Evolutionary conservation across 2,797 vertebrate genomes (phyloP).

Genomic region (Sebastolobus alascanus): DNA sequence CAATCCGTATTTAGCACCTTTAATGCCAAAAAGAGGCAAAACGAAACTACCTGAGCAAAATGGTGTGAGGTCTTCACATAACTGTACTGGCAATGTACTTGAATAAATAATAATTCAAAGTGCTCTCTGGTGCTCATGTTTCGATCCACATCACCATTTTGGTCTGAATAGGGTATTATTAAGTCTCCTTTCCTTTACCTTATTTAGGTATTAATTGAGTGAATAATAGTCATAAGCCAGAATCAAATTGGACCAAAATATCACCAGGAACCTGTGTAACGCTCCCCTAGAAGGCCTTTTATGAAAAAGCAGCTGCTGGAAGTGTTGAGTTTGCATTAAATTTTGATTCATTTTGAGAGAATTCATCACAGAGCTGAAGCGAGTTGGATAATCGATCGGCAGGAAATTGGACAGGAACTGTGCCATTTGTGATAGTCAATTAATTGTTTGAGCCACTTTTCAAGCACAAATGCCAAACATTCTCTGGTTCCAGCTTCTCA

Average conservation of each 20-base stretch:
- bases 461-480: not conserved
- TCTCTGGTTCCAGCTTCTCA: not conserved
- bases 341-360: constrained; percentile 23
- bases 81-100: not conserved
- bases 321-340: constrained; percentile 4
- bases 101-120: not conserved
- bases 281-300: not conserved
- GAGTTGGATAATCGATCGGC: not conserved
- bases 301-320: constrained; percentile 14
- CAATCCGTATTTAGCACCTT: too few relatives aligned
- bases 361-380: not conserved
- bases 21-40: not conserved
- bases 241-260: not conserved
- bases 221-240: not conserved
- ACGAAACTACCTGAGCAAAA: not conserved
- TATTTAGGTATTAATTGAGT: not conserved
- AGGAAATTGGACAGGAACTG: constrained; percentile 7
- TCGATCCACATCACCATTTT: not conserved
- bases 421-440: not conserved
- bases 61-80: not conserved
- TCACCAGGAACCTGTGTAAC: not conserved
- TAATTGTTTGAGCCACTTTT: not conserved
- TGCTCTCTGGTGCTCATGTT: not conserved
- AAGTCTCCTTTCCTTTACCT: not conserved
- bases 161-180: not conserved